Conservation (phyloP, 2,797 vertebrate species). For the Margarornis squamiger region DNA sequence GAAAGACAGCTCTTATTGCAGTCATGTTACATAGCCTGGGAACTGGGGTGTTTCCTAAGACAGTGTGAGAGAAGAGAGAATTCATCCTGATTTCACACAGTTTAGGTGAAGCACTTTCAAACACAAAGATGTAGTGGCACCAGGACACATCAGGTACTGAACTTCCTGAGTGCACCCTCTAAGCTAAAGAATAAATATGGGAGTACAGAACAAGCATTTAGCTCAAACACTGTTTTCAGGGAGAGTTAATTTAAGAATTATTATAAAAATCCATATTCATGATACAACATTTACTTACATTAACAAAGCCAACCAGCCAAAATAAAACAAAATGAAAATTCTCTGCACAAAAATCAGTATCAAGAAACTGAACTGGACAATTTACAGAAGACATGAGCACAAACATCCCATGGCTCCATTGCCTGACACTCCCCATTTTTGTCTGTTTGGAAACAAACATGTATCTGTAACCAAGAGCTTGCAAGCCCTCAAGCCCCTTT, state of each 20-base stretch:
- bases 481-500: not conserved
- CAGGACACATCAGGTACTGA: not conserved
- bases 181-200: rapidly evolving
- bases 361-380: rapidly evolving
- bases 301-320: not conserved
- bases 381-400: not conserved
- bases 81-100: not conserved
- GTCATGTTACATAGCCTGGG: not conserved
- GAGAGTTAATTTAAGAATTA: not conserved
- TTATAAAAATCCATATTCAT: not conserved
- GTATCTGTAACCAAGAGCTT: not conserved
- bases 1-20: not conserved
- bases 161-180: not conserved
- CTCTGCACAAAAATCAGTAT: not conserved
- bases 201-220: not conserved
- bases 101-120: not conserved
- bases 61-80: not conserved
- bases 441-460: not conserved
- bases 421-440: not conserved
- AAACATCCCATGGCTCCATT: not conserved
- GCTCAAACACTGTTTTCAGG: not conserved
- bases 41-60: not conserved
- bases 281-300: not conserved
- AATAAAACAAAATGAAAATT: rapidly evolving
- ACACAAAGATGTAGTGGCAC: not conserved